Evolutionary conservation across 2,888 invertebrate genomes (phyloP), one percentile per base, ranked within the genome.

Genomic region (Tiphia femorata): DNA sequence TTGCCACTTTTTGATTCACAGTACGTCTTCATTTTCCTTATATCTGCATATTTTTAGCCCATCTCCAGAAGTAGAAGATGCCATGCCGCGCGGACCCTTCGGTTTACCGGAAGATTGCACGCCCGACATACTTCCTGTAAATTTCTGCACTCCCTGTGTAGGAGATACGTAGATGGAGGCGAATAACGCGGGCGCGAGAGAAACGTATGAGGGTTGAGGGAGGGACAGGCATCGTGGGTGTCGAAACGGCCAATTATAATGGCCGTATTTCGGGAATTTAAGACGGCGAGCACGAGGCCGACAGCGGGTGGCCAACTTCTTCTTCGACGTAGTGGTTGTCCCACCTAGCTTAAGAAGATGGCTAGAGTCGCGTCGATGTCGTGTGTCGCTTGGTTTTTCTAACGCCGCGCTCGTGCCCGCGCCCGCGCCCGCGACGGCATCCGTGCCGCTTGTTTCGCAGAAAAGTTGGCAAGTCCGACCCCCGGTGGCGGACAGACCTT

Each of bases 241-340:
- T 58, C 29, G 53, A 41, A 23, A 46, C 17, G 47, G 54, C 57
- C 57, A 58, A 62, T 56, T 59, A 50, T 64, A 64, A 62, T 63
- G 43, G 16, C 56, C 51, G 59, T 63, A 64, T 64, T 64, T 64
- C 44, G 50, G 51, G 64, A 63, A 47, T 54, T 49, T 49, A 30
- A 37, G 12, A 33, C 16, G 40, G 19, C n/a, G 40, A 8, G n/a
- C n/a, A 5, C 17, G 16, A 43, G 12, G 27, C 27, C 23, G 42
- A 21, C 14, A 10, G 49, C n/a, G 35, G 49, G 48, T 49, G 47
- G 53, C 63, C 62, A 62, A 63, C 49, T 54, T 51, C 25, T n/a
- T n/a, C n/a, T n/a, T 14, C 6, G 3, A 14, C 2, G n/a, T 27
- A n/a, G 27, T 27, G 2, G 27, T 2, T 30, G 30, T 2, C 14